Percentiles rank a stretch among this genome's conserved stretches.
Conservation (phyloP, 2,113 vertebrate species). For the Antidorcas marsupialis region DNA sequence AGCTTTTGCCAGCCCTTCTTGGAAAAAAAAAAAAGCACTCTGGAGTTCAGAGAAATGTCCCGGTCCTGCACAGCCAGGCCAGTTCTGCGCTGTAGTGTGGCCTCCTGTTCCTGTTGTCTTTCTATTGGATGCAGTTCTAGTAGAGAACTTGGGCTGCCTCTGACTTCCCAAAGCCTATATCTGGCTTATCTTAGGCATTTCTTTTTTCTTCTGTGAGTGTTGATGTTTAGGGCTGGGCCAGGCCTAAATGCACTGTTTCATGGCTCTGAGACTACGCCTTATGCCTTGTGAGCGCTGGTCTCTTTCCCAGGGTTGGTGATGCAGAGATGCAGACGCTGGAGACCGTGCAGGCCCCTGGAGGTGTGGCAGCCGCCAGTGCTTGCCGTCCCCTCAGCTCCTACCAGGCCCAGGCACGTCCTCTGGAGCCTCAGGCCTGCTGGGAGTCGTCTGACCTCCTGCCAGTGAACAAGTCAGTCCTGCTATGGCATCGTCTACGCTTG, state of each 20-base stretch:
- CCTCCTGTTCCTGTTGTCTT: neutral
- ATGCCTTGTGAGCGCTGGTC: neutral
- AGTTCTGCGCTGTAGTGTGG: neutral
- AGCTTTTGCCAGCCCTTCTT: conserved; percentile 4
- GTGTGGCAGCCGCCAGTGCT: neutral
- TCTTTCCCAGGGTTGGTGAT: neutral
- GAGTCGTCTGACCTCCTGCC: neutral
- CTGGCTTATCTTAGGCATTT: neutral
- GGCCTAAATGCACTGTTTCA: neutral
- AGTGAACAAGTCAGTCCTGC: neutral
- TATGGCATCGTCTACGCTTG: neutral
- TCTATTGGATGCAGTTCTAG: neutral
- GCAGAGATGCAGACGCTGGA: neutral
- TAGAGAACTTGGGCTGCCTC: neutral
- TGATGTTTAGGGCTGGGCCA: neutral
- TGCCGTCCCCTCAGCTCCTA: neutral
- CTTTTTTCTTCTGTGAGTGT: neutral
- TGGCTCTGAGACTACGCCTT: fast-evolving
- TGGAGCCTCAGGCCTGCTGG: fast-evolving
- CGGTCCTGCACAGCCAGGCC: neutral
- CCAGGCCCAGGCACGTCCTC: neutral
- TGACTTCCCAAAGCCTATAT: neutral
- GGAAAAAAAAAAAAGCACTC: neutral
- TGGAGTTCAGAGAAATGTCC: neutral
- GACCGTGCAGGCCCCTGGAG: neutral